Conservation (phyloP, 1,140 invertebrate genomes). For the Drosophila baimaii region DNA sequence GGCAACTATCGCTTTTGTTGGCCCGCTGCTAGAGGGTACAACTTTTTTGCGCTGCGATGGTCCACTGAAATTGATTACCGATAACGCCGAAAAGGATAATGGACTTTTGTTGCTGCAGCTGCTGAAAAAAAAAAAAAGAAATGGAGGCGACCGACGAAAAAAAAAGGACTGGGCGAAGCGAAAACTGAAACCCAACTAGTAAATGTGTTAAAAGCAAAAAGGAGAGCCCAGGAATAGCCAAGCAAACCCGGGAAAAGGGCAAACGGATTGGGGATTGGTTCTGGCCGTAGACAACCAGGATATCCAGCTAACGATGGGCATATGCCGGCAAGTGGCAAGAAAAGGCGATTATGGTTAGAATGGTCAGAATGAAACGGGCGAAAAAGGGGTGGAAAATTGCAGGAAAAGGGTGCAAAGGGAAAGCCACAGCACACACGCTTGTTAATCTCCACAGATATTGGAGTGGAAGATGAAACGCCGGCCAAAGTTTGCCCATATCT, state of each 20-base stretch:
- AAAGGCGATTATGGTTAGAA: conserved; percentile 63
- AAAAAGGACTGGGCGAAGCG: conserved; percentile 11
- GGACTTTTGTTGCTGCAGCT: conserved; percentile 77
- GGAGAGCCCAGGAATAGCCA: conserved; percentile 9
- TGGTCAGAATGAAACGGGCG: neutral
- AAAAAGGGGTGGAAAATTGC: too few relatives aligned
- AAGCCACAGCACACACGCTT: conserved; percentile 31
- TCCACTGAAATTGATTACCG: conserved; percentile 80
- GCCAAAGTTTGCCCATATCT: conserved; percentile 23
- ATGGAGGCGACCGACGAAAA: neutral
- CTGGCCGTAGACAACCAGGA: conserved; percentile 16
- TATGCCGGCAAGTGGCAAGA: conserved; percentile 50
- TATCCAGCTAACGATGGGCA: conserved; percentile 50
- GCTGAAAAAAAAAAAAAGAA: conserved; percentile 35
- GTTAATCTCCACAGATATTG: conserved; percentile 48
- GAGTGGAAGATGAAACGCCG: conserved; percentile 27
- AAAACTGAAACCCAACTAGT: conserved; percentile 46
- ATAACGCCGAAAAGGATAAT: conserved; percentile 80
- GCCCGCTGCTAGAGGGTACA: conserved; percentile 44
- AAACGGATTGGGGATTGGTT: conserved; percentile 55
- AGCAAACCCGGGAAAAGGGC: conserved; percentile 38
- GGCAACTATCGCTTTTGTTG: conserved; percentile 53
- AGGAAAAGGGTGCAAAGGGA: conserved; percentile 10
- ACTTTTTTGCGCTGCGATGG: conserved; percentile 41
- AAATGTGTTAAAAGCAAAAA: conserved; percentile 57